phyloP scores from a whole-genome alignment of 2,113 vertebrate genomes.

The Serinus canaria region DNA sequence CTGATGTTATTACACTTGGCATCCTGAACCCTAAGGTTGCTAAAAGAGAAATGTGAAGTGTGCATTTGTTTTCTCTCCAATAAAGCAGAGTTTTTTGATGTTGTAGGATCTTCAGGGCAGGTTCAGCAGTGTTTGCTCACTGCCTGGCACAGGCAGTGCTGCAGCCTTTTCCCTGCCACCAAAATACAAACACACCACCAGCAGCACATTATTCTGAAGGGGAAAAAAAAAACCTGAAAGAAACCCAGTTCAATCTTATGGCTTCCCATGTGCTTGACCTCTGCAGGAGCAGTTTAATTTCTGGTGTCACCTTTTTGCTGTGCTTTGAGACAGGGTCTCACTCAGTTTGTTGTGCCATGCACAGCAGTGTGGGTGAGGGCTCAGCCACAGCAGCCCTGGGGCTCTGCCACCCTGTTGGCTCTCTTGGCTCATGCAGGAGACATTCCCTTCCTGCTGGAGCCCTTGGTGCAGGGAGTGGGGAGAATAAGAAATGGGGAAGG shows the following conservation, averaged over 20 bases:
- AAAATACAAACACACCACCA: neutral
- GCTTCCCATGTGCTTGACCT: neutral
- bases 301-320: neutral
- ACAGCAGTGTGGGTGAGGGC: accelerated
- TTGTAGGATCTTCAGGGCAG: neutral
- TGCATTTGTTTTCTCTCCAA: neutral
- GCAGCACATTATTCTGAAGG: neutral
- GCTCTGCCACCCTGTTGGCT: neutral
- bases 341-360: neutral
- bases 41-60: neutral
- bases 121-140: neutral
- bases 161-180: neutral
- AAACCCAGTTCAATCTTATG: neutral
- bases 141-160: neutral
- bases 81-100: neutral
- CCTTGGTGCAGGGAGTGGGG: accelerated
- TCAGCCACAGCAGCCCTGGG: neutral
- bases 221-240: accelerated
- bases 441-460: neutral
- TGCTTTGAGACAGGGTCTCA: accelerated
- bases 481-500: neutral
- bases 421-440: accelerated
- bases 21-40: neutral
- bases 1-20: conserved; percentile 14
- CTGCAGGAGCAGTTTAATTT: neutral